Base-by-base conservation (phyloP, 1,140 invertebrate species). In the Lepidurus couesii region DNA sequence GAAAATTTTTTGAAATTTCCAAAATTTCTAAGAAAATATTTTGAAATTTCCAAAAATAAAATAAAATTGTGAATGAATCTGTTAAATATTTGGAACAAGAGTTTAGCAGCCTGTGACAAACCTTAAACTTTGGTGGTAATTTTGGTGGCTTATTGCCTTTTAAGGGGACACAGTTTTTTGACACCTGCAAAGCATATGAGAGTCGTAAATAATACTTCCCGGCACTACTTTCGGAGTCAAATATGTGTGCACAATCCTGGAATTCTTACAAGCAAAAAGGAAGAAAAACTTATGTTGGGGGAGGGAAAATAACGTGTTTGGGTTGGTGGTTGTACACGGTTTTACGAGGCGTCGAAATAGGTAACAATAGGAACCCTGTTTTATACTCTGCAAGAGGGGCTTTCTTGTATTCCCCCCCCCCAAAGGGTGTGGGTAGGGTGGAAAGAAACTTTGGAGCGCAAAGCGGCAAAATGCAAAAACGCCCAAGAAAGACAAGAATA, bases 361-460 rank as follows among this genome's bases (percentile, higher is more conserved):
- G 53, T 65, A 65, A 65, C 53, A 65, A 65, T 65, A 65, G 53
- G 53, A 65, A 65, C 53, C 53, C 53, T 65, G 53, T 65, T 65
- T 65, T 21, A 7, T 65, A 65, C 53, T 65, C 53, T 11, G 53
- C 53, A 65, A 65, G 34, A 34, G 53, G 53, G 53, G 16, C 53
- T 65, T 65, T 65, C 53, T 65, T 16, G 16, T 21, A 7, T 13
- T n/a, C n/a, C 21, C 16, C 24, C n/a, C 21, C 16, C 21, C 21
- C 16, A 21, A 65, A 65, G n/a, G 24, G 24, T 24, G 24, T 24
- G 24, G 24, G 24, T 24, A 24, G n/a, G 21, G 53, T 10, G 53
- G 16, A n/a, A 13, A 21, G 53, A 65, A 65, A 65, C 16, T 7
- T 65, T 65, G n/a, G 13, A 21, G 9, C 6, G 21, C 53, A n/a